phyloP scores from a whole-genome alignment of 2,888 invertebrate species.

The Eutolmus rufibarbis region DNA sequence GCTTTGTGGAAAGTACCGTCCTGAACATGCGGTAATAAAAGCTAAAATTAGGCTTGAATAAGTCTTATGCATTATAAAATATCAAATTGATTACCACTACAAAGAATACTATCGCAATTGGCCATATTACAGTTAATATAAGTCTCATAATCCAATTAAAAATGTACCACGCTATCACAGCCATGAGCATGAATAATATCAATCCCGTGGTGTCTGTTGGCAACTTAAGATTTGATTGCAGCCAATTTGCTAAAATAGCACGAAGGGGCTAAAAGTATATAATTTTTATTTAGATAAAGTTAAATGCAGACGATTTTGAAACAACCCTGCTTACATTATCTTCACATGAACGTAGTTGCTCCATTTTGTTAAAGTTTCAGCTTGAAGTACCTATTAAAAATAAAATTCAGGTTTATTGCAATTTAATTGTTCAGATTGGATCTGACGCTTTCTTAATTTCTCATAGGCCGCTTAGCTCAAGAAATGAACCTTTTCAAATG shows the following conservation, averaged over 20 bases:
- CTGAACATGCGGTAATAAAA: neutral
- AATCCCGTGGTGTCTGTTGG: neutral
- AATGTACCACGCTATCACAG: neutral
- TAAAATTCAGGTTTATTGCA: neutral
- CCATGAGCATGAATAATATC: neutral
- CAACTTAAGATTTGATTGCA: neutral
- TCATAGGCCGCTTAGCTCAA: neutral
- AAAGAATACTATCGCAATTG: neutral
- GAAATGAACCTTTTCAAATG: neutral
- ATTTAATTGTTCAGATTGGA: neutral
- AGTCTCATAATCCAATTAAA: constrained; percentile 4
- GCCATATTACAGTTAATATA: neutral
- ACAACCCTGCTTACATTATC: neutral
- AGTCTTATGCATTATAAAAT: neutral
- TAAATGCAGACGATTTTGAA: neutral
- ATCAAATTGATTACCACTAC: neutral
- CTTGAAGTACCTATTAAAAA: neutral
- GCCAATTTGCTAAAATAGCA: neutral
- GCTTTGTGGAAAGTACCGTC: neutral
- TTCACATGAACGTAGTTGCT: neutral
- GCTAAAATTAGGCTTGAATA: neutral
- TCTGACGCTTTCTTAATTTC: neutral
- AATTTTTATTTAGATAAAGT: neutral
- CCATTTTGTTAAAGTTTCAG: neutral
- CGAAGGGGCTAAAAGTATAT: neutral